Percentiles rank a stretch among this genome's conserved stretches.
These are phyloP conservation scores for Lepidochitona cinerea DNA, from an alignment of 2,888 invertebrate species.

Conservation along the genomic window DNA sequence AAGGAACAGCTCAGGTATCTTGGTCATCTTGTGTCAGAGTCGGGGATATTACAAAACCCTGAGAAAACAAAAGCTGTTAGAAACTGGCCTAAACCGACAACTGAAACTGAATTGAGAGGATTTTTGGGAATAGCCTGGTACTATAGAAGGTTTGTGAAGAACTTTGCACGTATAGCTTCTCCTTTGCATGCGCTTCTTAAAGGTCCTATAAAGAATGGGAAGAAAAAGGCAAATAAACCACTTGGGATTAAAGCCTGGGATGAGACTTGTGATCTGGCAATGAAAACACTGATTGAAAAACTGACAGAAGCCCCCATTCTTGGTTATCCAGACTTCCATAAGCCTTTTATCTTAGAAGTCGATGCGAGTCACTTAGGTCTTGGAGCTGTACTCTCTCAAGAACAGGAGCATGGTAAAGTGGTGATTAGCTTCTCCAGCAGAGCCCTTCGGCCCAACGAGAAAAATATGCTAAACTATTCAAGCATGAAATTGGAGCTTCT, in stretches of 20 bases:
- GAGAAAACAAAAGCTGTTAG: conserved; percentile 12
- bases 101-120: conserved; percentile 8
- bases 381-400: conserved; percentile 35
- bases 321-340: conserved; percentile 33
- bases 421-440: conserved; percentile 38
- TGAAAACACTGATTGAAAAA: conserved; percentile 15
- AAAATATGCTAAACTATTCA: conserved; percentile 32
- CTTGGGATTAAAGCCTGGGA: conserved; percentile 13
- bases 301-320: conserved; percentile 31
- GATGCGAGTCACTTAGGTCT: conserved; percentile 32
- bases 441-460: conserved; percentile 24
- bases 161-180: conserved; percentile 24
- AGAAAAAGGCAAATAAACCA: background rate
- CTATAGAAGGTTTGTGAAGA: conserved; percentile 25
- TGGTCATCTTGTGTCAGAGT: background rate
- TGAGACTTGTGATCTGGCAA: conserved; percentile 12
- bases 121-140: conserved; percentile 32
- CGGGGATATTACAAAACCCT: conserved; percentile 4
- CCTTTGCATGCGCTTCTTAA: conserved; percentile 19
- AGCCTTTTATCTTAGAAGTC: conserved; percentile 32
- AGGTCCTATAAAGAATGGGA: conserved; percentile 9
- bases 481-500: conserved; percentile 35
- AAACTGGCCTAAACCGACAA: conserved; percentile 14
- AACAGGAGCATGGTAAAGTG: conserved; percentile 16
- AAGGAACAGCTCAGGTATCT: background rate